These are phyloP conservation scores for Mechanitis mazaeus DNA, from an alignment of 2,888 invertebrate species.

Conservation along the genomic window DNA sequence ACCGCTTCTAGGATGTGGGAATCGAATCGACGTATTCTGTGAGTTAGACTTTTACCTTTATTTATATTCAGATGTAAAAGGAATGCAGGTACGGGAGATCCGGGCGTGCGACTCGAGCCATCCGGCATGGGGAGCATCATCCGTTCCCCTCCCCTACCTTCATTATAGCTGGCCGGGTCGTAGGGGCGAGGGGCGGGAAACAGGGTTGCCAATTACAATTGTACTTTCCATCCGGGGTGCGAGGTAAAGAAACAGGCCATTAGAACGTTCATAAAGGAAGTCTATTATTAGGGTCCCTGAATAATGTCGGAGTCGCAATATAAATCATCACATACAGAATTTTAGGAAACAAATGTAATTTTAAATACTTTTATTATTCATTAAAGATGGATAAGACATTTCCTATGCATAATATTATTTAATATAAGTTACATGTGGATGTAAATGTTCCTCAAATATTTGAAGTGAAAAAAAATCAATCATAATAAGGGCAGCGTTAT, in stretches of 20 bases:
- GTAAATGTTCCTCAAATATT: too few species aligned
- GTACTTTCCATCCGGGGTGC: conserved; percentile 28
- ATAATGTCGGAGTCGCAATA: conserved; percentile 10
- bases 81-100: conserved; percentile 35
- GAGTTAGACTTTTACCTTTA: conserved; percentile 25
- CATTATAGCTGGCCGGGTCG: conserved; percentile 63
- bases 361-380: not conserved
- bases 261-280: conserved; percentile 29
- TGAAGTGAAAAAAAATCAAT: conserved; percentile 11
- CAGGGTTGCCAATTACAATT: conserved; percentile 44
- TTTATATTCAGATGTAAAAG: conserved; percentile 29
- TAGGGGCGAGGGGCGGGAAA: conserved; percentile 56
- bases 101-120: conserved; percentile 44
- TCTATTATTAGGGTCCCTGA: conserved; percentile 23
- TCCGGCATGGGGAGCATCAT: conserved; percentile 56
- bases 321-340: not conserved
- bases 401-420: not conserved
- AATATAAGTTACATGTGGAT: not conserved
- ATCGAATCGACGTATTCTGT: conserved; percentile 22
- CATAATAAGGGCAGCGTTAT: conserved; percentile 6
- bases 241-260: conserved; percentile 32
- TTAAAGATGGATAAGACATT: not conserved
- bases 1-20: conserved; percentile 23
- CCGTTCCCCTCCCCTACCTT: conserved; percentile 55
- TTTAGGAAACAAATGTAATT: not conserved